Conservation (phyloP, 2,797 vertebrate species). For the Dendrocincla fuliginosa region DNA sequence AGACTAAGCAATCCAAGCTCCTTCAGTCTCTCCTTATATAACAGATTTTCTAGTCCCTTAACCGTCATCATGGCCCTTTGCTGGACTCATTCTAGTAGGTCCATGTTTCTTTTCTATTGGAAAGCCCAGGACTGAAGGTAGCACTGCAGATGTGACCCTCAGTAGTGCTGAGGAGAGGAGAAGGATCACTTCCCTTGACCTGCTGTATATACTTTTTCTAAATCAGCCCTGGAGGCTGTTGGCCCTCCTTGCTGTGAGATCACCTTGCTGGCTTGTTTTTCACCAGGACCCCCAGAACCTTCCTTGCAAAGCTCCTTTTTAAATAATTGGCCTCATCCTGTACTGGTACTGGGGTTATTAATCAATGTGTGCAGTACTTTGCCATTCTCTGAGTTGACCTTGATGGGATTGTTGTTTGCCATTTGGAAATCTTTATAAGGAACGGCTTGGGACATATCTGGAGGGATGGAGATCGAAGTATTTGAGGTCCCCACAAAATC, state of each 20-base stretch:
- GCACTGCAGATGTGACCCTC: not conserved
- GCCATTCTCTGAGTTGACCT: not conserved
- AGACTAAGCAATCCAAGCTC: not conserved
- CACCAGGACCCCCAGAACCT: not conserved
- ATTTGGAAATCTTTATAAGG: not conserved
- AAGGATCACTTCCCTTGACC: not conserved
- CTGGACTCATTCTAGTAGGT: not conserved
- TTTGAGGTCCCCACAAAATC: not conserved
- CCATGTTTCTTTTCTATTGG: not conserved
- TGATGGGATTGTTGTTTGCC: not conserved
- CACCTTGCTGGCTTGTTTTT: not conserved
- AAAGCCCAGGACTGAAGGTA: not conserved
- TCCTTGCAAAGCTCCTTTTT: not conserved
- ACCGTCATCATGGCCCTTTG: not conserved
- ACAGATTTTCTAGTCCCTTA: not conserved
- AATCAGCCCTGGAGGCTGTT: not conserved
- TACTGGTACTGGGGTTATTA: not conserved
- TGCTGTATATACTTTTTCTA: not conserved
- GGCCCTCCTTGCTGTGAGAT: not conserved
- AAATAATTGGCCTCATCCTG: not conserved
- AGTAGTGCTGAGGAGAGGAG: not conserved
- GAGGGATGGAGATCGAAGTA: not conserved
- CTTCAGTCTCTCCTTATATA: not conserved
- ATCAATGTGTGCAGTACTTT: not conserved
- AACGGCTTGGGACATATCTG: not conserved